Conservation (phyloP, 2,797 vertebrate genomes). For the Enteromius thamalakanensis region DNA sequence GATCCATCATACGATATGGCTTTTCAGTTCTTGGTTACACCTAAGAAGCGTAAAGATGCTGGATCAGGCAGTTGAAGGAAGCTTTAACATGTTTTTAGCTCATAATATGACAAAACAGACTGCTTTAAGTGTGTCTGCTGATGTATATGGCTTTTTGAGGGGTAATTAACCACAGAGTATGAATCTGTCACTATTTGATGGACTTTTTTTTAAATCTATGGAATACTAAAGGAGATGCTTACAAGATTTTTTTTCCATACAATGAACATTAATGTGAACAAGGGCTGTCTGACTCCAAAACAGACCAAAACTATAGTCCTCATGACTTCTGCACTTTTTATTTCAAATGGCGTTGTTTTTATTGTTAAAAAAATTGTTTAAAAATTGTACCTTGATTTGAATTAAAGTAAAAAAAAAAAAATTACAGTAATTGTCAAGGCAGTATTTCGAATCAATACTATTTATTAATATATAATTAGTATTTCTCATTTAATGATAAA, state of each 20-base stretch:
- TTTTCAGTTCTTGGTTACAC: constrained; percentile 38
- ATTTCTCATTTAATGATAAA: neutral
- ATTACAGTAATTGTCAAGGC: neutral
- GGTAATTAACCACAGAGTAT: neutral
- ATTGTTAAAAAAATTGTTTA: neutral
- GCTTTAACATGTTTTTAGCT: neutral
- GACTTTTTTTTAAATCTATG: neutral
- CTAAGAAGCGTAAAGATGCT: constrained; percentile 2
- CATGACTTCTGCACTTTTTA: neutral
- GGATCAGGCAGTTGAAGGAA: neutral
- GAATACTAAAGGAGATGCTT: neutral
- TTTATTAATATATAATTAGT: neutral
- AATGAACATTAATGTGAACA: neutral
- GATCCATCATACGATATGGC: constrained; percentile 65
- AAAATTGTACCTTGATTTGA: neutral
- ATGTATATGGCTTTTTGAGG: neutral
- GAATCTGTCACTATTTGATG: neutral
- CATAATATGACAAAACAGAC: neutral
- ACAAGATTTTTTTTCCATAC: neutral
- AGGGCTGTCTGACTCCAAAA: neutral
- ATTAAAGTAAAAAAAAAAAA: too few relatives aligned
- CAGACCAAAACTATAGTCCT: neutral
- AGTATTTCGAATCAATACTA: too few relatives aligned
- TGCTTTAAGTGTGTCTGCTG: neutral
- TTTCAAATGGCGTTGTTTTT: neutral